These are phyloP conservation scores for Globodera ellingtonae DNA, from an alignment of 1,140 invertebrate genomes.

Conservation along the genomic window DNA sequence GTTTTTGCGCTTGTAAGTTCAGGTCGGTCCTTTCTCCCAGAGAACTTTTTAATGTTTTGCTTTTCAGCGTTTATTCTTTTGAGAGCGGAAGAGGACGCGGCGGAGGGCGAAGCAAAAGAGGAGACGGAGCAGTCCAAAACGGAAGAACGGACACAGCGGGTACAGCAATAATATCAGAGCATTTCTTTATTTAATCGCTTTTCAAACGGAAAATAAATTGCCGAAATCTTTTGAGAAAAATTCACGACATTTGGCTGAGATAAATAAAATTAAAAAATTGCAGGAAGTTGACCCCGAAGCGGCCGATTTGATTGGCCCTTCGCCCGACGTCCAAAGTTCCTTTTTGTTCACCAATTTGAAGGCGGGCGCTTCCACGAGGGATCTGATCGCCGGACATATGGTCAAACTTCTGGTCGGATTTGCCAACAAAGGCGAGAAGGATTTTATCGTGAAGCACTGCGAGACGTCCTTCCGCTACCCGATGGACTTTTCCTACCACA, in stretches of 20 bases:
- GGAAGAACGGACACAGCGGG: constrained; percentile 25
- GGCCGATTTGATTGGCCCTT: constrained; percentile 34
- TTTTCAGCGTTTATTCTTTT: neutral
- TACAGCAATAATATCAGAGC: constrained; percentile 12
- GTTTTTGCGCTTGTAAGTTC: neutral
- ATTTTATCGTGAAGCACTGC: constrained; percentile 86
- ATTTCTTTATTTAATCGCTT: too few relatives aligned
- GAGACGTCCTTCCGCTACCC: constrained; percentile 97
- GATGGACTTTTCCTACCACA: constrained; percentile 95
- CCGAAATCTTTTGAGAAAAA: too few relatives aligned
- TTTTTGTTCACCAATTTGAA: constrained; percentile 78
- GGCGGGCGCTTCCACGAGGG: constrained; percentile 66
- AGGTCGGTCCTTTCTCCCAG: neutral
- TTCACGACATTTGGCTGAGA: too few relatives aligned
- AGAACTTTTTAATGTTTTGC: neutral
- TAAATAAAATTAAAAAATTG: neutral
- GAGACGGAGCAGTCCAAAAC: constrained; percentile 18
- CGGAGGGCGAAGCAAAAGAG: constrained; percentile 19
- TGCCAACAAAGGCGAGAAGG: constrained; percentile 84
- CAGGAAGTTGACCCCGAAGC: constrained; percentile 17
- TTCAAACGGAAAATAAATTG: too few relatives aligned
- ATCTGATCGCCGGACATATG: constrained; percentile 85
- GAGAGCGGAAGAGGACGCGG: constrained; percentile 29
- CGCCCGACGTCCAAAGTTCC: constrained; percentile 83
- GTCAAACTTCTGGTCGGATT: constrained; percentile 95